Evolutionary conservation across 1,140 invertebrate species (phyloP).

Genomic region (Leucophenga varia): DNA sequence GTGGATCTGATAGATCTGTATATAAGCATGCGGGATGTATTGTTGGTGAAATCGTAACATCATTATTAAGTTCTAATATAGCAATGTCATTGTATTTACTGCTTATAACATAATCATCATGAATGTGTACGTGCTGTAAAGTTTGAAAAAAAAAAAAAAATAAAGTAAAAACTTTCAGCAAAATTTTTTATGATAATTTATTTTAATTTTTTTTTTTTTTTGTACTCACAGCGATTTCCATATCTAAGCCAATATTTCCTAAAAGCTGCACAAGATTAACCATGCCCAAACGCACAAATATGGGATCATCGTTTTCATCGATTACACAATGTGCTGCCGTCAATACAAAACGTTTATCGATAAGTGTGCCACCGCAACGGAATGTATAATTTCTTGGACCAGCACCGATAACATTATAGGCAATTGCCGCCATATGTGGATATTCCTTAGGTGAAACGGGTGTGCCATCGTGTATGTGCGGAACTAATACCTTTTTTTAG

Average conservation of each 20-base stretch:
- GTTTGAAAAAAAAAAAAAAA: background rate
- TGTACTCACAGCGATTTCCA: too few species aligned
- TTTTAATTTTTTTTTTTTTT: too few species aligned
- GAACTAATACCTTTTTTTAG: too few species aligned
- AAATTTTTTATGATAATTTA: too few species aligned
- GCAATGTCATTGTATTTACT: constrained; percentile 46
- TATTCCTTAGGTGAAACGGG: constrained; percentile 33
- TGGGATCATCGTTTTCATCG: constrained; percentile 10
- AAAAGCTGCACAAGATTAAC: constrained; percentile 31
- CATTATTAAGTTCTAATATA: constrained; percentile 29
- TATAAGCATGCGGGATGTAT: constrained; percentile 39
- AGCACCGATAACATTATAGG: constrained; percentile 10
- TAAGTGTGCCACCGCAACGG: constrained; percentile 58
- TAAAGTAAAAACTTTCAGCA: too few species aligned
- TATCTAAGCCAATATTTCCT: background rate
- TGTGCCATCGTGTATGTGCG: constrained; percentile 38
- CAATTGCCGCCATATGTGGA: constrained; percentile 51
- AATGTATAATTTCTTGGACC: too few species aligned
- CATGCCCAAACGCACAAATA: constrained; percentile 36
- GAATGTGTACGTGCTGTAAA: constrained; percentile 26
- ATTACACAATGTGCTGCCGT: constrained; percentile 80
- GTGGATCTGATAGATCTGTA: constrained; percentile 24
- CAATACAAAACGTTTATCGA: constrained; percentile 54
- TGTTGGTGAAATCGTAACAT: constrained; percentile 8
- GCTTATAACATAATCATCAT: constrained; percentile 30